phyloP scores from a whole-genome alignment of 1,140 invertebrate species.

The Oryctes rhinoceros region DNA sequence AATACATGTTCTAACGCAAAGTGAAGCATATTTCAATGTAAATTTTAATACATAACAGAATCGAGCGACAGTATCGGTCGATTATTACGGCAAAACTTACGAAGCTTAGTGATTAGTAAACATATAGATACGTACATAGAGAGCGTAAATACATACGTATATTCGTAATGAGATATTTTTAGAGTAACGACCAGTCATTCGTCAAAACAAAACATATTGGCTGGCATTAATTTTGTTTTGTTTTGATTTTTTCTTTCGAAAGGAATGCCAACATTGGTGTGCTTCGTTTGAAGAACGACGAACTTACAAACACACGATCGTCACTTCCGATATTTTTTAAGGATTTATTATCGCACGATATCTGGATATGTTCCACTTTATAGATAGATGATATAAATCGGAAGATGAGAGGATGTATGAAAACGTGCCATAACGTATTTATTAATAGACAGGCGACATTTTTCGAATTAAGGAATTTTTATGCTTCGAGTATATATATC shows the following conservation, averaged over 20 bases:
- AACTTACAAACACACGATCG: not conserved
- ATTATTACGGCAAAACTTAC: too few species aligned
- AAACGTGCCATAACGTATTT: not conserved
- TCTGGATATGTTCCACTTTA: not conserved
- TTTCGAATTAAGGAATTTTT: slow-evolving; percentile 6
- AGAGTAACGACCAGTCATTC: not conserved
- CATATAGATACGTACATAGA: too few species aligned
- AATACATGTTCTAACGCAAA: slow-evolving; percentile 54
- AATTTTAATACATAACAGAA: not conserved
- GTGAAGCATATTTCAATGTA: slow-evolving; percentile 25
- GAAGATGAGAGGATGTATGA: not conserved
- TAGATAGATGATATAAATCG: not conserved
- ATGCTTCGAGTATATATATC: not conserved
- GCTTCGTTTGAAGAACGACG: not conserved
- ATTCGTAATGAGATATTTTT: too few species aligned
- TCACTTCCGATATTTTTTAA: not conserved
- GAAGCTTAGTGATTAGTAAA: too few species aligned
- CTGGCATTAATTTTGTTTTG: slow-evolving; percentile 7
- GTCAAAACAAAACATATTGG: not conserved
- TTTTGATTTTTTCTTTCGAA: slow-evolving; percentile 12
- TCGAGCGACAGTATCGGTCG: not conserved
- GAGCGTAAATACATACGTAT: too few species aligned
- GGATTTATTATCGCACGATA: not conserved
- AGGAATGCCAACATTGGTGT: not conserved
- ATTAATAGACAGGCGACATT: slow-evolving; percentile 22